phyloP scores from a whole-genome alignment of 2,797 vertebrate species.

The Bufotes viridis region DNA sequence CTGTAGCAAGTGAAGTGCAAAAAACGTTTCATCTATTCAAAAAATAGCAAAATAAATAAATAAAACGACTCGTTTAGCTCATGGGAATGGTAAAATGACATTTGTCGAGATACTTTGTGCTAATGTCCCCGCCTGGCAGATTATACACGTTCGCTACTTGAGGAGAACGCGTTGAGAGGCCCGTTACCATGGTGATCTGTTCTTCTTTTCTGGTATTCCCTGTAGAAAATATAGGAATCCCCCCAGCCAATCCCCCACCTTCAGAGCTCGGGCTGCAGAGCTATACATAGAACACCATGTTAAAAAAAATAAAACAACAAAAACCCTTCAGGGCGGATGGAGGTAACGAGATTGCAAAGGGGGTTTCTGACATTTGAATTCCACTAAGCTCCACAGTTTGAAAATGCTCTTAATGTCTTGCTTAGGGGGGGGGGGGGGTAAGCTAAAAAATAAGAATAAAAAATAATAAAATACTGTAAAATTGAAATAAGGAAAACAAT shows the following conservation, averaged over 20 bases:
- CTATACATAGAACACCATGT: constrained; percentile 74
- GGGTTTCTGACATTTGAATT: constrained; percentile 31
- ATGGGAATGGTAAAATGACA: constrained; percentile 62
- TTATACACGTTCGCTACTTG: constrained; percentile 78
- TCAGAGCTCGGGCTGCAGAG: constrained; percentile 70
- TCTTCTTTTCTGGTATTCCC: constrained; percentile 86
- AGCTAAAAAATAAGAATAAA: neutral
- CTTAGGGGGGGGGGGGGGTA: neutral
- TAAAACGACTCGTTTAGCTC: constrained; percentile 63
- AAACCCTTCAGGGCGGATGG: constrained; percentile 35
- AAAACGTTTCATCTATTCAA: constrained; percentile 39
- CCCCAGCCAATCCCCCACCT: constrained; percentile 62
- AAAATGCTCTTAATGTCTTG: neutral
- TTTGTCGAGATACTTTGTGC: constrained; percentile 63
- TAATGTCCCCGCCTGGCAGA: constrained; percentile 72
- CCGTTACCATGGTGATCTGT: constrained; percentile 88
- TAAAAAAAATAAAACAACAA: constrained; percentile 71
- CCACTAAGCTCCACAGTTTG: neutral
- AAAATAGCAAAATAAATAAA: constrained; percentile 33
- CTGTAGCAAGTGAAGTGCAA: constrained; percentile 12
- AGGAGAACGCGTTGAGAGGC: constrained; percentile 77
- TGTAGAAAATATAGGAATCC: constrained; percentile 75
- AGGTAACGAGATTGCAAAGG: constrained; percentile 25
- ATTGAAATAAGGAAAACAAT: neutral
- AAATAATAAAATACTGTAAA: neutral